These are phyloP conservation scores for Orthonychiurus folsomi DNA, from an alignment of 2,888 invertebrate genomes.

Conservation along the genomic window DNA sequence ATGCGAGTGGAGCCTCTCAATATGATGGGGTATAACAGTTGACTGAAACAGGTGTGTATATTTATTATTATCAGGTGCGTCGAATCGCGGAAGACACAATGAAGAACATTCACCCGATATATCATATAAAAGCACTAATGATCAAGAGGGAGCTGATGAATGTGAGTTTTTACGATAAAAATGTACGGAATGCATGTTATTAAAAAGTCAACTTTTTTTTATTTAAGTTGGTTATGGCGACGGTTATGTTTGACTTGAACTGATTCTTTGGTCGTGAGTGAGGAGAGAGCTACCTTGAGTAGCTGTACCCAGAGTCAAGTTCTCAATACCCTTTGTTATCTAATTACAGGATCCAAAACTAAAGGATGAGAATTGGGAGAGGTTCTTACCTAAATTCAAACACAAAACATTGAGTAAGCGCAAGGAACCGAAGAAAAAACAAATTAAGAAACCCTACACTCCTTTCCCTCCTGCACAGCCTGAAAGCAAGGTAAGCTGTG, in stretches of 20 bases:
- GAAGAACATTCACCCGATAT: slow-evolving; percentile 98
- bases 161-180: slow-evolving; percentile 18
- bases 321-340: no score
- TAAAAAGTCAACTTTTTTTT: no score
- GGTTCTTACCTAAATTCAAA: slow-evolving; percentile 90
- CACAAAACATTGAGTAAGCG: slow-evolving; percentile 78
- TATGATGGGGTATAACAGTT: no score
- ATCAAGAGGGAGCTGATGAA: slow-evolving; percentile 91
- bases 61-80: slow-evolving; percentile 55
- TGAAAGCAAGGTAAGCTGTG: slow-evolving; percentile 72
- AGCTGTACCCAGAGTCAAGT: no score
- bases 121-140: slow-evolving; percentile 94
- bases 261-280: no score
- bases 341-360: slow-evolving; percentile 62
- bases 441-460: slow-evolving; percentile 85
- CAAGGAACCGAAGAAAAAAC: slow-evolving; percentile 78
- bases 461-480: slow-evolving; percentile 93
- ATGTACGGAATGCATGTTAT: background rate
- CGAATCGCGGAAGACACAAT: slow-evolving; percentile 92
- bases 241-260: no score
- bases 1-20: no score
- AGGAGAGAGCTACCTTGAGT: no score
- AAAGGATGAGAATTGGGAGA: slow-evolving; percentile 89
- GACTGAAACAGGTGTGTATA: background rate
- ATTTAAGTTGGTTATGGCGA: no score